Evolutionary conservation across 1,140 invertebrate genomes (phyloP).

Genomic region (Pygmarrhopalites habei): DNA sequence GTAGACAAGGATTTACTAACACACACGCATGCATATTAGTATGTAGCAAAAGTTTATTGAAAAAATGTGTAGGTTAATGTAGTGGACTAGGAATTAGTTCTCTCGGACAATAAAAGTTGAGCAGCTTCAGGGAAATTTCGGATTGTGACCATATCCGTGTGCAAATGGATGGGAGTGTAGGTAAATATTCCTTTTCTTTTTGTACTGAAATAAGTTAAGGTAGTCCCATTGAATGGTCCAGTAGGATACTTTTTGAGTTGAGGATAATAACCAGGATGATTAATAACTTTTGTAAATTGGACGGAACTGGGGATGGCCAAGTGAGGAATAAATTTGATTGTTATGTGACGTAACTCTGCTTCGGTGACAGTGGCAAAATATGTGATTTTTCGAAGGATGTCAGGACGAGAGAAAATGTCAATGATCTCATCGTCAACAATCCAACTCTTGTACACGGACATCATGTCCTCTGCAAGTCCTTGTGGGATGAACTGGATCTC

Average conservation of each 20-base stretch:
- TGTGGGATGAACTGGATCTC: constrained; percentile 2
- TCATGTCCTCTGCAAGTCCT: background rate
- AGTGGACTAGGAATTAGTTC: no score
- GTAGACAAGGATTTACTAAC: no score
- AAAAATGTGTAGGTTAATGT: no score
- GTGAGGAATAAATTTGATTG: background rate
- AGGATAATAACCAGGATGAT: constrained; percentile 11
- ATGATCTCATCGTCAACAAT: constrained; percentile 7
- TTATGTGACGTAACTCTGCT: background rate
- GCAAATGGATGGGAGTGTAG: background rate
- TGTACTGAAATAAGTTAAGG: background rate
- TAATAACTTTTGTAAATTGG: background rate
- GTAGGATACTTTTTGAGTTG: constrained; percentile 6
- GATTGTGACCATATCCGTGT: background rate
- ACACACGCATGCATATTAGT: no score
- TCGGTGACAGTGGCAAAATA: background rate
- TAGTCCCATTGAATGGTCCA: constrained; percentile 5
- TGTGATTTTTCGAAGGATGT: constrained; percentile 2
- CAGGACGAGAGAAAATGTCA: constrained; percentile 5
- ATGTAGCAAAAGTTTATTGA: no score
- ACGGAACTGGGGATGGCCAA: background rate
- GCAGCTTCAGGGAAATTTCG: background rate
- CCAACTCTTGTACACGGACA: background rate
- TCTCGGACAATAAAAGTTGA: background rate
- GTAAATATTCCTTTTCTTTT: background rate